Evolutionary conservation across 2,113 vertebrate species (phyloP).

Genomic region (Tachycineta bicolor): DNA sequence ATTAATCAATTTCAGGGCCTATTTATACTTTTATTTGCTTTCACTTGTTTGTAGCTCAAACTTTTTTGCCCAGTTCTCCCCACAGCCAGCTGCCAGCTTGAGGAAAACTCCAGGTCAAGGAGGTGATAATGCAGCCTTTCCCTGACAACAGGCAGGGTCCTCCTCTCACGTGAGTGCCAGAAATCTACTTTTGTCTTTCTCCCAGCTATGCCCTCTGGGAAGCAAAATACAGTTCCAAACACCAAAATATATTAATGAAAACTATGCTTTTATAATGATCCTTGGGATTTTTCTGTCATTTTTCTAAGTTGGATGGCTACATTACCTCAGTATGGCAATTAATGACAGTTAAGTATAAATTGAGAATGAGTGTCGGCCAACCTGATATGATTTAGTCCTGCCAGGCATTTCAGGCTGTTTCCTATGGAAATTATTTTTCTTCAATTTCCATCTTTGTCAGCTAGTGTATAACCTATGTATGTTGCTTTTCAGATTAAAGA

Average conservation of each 20-base stretch:
- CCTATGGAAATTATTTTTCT: neutral
- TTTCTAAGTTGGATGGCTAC: neutral
- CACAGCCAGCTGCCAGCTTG: neutral
- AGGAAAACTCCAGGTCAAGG: neutral
- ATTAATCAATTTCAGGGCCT: neutral
- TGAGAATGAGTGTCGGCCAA: neutral
- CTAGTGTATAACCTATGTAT: neutral
- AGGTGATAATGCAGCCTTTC: neutral
- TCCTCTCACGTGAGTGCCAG: neutral
- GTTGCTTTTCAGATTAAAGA: neutral
- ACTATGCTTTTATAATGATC: neutral
- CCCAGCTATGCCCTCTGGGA: neutral
- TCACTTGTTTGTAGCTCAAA: neutral
- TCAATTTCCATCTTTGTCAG: neutral
- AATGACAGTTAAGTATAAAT: neutral
- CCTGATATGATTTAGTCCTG: neutral
- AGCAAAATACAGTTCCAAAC: neutral
- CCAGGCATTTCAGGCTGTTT: neutral
- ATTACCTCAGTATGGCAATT: neutral
- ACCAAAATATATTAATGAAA: neutral
- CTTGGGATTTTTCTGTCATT: neutral
- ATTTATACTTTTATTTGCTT: neutral
- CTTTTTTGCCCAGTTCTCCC: neutral
- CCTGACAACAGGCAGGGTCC: neutral
- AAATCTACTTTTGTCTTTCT: neutral